These are phyloP conservation scores for Panorpa germanica DNA, from an alignment of 2,888 invertebrate genomes.

Conservation along the genomic window DNA sequence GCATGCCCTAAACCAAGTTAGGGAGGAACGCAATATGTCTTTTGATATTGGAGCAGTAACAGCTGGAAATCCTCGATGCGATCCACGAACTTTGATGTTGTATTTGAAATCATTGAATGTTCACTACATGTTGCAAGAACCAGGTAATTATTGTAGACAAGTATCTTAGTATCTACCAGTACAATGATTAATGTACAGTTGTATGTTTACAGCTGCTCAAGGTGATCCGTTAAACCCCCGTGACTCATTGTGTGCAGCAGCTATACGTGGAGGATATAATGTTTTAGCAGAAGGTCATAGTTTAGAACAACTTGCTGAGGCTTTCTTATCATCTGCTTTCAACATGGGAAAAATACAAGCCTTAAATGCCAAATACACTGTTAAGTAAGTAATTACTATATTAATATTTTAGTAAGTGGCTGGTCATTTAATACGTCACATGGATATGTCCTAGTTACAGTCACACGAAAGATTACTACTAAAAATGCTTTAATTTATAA, in stretches of 20 bases:
- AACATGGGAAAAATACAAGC: constrained; percentile 61
- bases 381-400: constrained; percentile 30
- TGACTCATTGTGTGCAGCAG: constrained; percentile 54
- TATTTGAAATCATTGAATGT: constrained; percentile 55
- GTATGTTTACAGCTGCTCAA: too few relatives aligned
- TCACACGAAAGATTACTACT: neutral
- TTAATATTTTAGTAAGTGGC: constrained; percentile 4
- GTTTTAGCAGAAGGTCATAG: constrained; percentile 79
- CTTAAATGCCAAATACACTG: constrained; percentile 63
- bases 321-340: constrained; percentile 63
- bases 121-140: constrained; percentile 58
- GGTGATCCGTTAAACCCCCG: too few relatives aligned
- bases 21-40: constrained; percentile 52
- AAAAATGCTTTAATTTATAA: constrained; percentile 1
- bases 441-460: neutral
- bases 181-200: too few relatives aligned
- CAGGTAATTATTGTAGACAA: constrained; percentile 24
- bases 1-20: constrained; percentile 70
- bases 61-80: constrained; percentile 66
- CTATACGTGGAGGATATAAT: constrained; percentile 59
- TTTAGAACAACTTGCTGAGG: constrained; percentile 66
- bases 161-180: too few relatives aligned
- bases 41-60: constrained; percentile 41
- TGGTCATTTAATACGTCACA: neutral
- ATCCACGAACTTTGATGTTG: constrained; percentile 47